Percentiles rank a stretch among this genome's conserved stretches.
phyloP scores from a whole-genome alignment of 2,797 vertebrate species.

The Sardinella longiceps region DNA sequence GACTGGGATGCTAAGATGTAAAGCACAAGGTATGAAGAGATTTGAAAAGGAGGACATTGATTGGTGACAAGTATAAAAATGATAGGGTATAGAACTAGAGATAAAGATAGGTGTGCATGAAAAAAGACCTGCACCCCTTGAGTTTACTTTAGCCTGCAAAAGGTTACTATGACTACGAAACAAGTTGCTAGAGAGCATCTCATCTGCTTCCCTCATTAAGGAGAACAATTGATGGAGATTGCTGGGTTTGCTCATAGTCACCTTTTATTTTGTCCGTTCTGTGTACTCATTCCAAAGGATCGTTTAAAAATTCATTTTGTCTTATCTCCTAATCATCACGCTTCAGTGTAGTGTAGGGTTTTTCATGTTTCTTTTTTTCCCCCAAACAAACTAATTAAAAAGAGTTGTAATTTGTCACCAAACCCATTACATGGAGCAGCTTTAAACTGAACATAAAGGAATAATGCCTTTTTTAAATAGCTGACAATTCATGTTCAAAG shows the following conservation, averaged over 20 bases:
- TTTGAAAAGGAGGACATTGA: too few relatives aligned
- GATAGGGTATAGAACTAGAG: too few relatives aligned
- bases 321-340: neutral
- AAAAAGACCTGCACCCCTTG: neutral
- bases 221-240: neutral
- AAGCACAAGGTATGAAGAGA: too few relatives aligned
- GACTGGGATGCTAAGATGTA: too few relatives aligned
- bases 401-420: neutral
- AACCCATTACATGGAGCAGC: neutral
- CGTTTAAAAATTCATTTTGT: neutral
- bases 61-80: neutral
- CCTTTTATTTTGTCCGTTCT: neutral
- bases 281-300: neutral
- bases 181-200: neutral
- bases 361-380: neutral
- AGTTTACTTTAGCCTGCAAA: neutral
- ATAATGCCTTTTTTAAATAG: neutral
- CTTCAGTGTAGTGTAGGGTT: neutral
- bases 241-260: neutral
- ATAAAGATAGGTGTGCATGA: neutral
- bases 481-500: neutral
- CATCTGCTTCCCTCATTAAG: neutral
- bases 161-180: neutral
- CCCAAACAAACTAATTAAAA: neutral
- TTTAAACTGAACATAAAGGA: neutral